Base-by-base conservation (phyloP, 2,888 invertebrate genomes). In the Meganola albula region DNA sequence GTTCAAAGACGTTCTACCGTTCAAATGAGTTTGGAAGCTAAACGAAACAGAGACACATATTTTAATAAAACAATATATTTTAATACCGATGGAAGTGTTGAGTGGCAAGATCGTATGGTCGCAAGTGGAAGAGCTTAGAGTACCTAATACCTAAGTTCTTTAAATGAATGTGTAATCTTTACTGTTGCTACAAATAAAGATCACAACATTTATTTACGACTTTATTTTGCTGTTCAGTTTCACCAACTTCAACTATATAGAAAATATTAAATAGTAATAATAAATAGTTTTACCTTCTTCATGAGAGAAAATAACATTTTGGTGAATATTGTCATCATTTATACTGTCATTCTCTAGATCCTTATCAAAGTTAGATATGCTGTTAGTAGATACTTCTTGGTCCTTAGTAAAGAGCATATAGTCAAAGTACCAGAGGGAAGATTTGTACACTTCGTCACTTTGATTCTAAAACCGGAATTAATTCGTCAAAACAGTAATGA, bases 41-140 rank as follows among this genome's bases (percentile, higher is more conserved):
- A 27, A 27, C 26, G 26, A 27, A 27, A 27, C 26, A 16, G 26
- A 16, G 26, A 28, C 22, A 21, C 21, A 28, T 28, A 28, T 13
- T n/a, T n/a, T n/a, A n/a, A n/a, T n/a, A n/a, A n/a, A n/a, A 28
- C 21, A 28, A 28, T 22, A 10, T 28, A 28, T 22, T 28, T 22
- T 28, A 28, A 22, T 28, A 28, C 28, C 3, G 28, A 28, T 28
- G 28, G 28, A 28, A 28, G 22, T 28, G 22, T 28, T 30, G 23
- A 30, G 23, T 30, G 24, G 29, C 29, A 30, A 16, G 29, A 24
- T 30, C 23, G 29, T 24, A 23, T 30, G 29, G 16, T 30, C 16
- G 23, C 23, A 23, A 24, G n/a, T 30, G 29, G 29, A 16, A 16
- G 16, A 16, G 16, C 16, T 16, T 16, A 16, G 6, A 16, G 16